Percentiles rank a stretch among this genome's conserved stretches.
phyloP scores from a whole-genome alignment of 1,140 invertebrate genomes.

The Eumeta japonica region DNA sequence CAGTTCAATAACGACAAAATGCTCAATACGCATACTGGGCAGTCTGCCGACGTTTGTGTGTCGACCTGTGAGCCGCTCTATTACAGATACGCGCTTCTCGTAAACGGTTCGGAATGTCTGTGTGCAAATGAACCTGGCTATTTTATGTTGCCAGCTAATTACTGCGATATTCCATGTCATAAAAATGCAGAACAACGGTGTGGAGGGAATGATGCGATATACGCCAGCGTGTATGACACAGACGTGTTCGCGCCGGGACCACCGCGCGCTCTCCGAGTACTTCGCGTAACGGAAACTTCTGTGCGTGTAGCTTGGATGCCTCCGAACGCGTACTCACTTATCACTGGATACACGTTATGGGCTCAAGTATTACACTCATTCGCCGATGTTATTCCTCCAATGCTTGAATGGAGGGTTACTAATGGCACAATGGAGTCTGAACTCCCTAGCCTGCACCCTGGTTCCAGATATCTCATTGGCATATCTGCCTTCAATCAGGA shows the following conservation, averaged over 20 bases:
- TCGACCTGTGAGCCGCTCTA: constrained; percentile 47
- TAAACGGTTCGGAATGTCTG: constrained; percentile 47
- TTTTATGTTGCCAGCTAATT: constrained; percentile 24
- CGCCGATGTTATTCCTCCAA: constrained; percentile 29
- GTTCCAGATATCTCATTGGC: constrained; percentile 70
- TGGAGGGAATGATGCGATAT: constrained; percentile 47
- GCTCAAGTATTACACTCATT: constrained; percentile 51
- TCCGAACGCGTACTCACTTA: constrained; percentile 38
- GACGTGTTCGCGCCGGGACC: constrained; percentile 44
- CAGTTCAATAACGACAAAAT: constrained; percentile 26
- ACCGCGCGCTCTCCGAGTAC: constrained; percentile 44
- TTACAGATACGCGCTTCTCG: constrained; percentile 46
- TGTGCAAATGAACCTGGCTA: constrained; percentile 41
- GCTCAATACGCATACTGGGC: constrained; percentile 44
- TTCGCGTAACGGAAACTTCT: constrained; percentile 56
- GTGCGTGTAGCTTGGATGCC: constrained; percentile 49
- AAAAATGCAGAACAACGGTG: constrained; percentile 58
- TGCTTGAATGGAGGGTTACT: constrained; percentile 53
- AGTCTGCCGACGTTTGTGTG: constrained; percentile 46
- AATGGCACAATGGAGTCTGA: constrained; percentile 50
- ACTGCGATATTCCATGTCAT: constrained; percentile 49
- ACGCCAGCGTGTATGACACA: constrained; percentile 58
- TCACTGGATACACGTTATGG: constrained; percentile 52
- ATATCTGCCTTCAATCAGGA: constrained; percentile 64
- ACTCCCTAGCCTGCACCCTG: constrained; percentile 67